Evolutionary conservation across 2,113 vertebrate genomes (phyloP), one percentile per base, ranked within the genome.

Genomic region (Opisthocomus hoazin): DNA sequence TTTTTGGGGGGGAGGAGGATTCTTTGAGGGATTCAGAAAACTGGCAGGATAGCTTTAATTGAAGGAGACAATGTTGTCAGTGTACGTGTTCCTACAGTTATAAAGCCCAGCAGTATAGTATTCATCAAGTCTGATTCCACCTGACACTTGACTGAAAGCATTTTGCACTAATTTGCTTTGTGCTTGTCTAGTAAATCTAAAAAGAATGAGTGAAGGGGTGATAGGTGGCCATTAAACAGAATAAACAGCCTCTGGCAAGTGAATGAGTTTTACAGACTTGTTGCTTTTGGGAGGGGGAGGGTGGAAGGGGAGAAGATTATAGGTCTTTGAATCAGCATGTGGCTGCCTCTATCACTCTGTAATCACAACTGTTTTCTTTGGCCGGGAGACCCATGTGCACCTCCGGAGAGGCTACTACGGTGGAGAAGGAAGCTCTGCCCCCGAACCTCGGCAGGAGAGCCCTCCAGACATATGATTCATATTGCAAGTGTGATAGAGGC

Each of bases 191-290:
- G 95, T 97, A 96, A 97, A 97, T 97, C 97, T 97, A 93, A 92
- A 97, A 97, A 96, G 96, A 97, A 97, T 97, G 97, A 96, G 90
- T 95, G 91, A 98, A 95, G 91, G 92, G 97, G 90, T 95, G 96
- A 98, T 96, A 98, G 97, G 95, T 97, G 96, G 97, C 97, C 96
- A 95, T 97, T 98, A 98, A 97, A 96, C 97, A 98, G 97, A 97
- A 97, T 97, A 98, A 98, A 98, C 97, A 98, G 96, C 97, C 95
- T 83, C 93, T 95, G 94, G 97, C 93, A 95, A 89, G 74, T 92
- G 84, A 97, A 96, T 90, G 94, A 94, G 77, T 96, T 97, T 96
- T 73, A 97, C 89, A 95, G 89, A 97, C 94, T 95, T 96, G 93
- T 96, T 96, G 94, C 92, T 97, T 96, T 97, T 93, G 65, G 88